Evolutionary conservation across 1,140 invertebrate species (phyloP).

Genomic region (Zaprionus davidi): DNA sequence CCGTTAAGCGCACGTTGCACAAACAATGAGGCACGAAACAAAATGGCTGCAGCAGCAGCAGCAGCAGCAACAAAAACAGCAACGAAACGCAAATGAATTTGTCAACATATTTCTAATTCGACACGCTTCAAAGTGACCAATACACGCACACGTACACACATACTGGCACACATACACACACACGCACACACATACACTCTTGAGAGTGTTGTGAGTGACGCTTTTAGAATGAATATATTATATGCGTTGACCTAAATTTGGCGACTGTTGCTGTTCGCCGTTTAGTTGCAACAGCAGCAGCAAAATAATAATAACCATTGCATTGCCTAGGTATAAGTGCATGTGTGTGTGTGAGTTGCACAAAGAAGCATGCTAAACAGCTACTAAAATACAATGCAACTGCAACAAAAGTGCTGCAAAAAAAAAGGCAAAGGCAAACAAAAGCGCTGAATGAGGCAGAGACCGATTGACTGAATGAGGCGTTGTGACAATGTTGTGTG

Average conservation of each 20-base stretch:
- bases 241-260: conserved; percentile 66
- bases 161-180: conserved; percentile 1
- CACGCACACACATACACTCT: conserved; percentile 7
- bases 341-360: conserved; percentile 41
- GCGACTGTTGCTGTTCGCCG: conserved; percentile 55
- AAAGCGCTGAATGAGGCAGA: conserved; percentile 23
- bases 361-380: conserved; percentile 66
- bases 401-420: conserved; percentile 24
- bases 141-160: conserved; percentile 14
- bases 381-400: conserved; percentile 62
- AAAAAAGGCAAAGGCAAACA: conserved; percentile 37
- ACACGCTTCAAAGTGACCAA: conserved; percentile 54
- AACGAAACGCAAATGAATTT: conserved; percentile 52
- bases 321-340: conserved; percentile 10
- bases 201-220: conserved; percentile 10
- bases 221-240: conserved; percentile 64
- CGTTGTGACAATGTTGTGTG: conserved; percentile 32
- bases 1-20: conserved; percentile 51
- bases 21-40: conserved; percentile 37
- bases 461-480: conserved; percentile 29
- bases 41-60: conserved; percentile 13
- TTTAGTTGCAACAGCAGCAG: conserved; percentile 46
- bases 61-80: conserved; percentile 8
- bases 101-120: conserved; percentile 57
- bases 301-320: conserved; percentile 46